Base-by-base conservation (phyloP, 2,888 invertebrate species). In the Mythimna lalbum region DNA sequence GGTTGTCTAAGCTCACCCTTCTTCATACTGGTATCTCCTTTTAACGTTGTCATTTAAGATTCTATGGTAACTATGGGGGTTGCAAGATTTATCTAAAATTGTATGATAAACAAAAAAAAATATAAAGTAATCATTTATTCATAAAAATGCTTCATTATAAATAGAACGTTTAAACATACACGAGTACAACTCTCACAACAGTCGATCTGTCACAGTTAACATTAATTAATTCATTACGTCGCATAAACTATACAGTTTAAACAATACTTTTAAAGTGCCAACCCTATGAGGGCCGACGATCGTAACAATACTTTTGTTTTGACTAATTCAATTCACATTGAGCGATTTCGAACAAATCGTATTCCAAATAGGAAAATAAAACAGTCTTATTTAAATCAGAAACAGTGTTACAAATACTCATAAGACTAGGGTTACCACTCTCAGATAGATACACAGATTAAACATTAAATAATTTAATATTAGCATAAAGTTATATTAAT, bases 61-160 rank as follows among this genome's bases (percentile, higher is more conserved):
- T 4, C 5, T 12, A 43, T 4, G 17, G 43, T 14, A 43, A 43
- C 12, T 39, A 4, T 39, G n/a, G 14, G 4, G 39, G 39, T 39
- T 10, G 14, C 3, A 14, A 14, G 39, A 4, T 43, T 2, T 14
- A 9, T 17, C 39, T 14, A 43, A 43, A 43, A 43, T 43, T 19
- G 43, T 43, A 19, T 43, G 9, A 36, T 17, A 69, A 81, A 82
- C 74, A 63, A 67, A 56, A 70, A 65, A 63, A 19, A 73, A 53
- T 82, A 78, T 85, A 86, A 81, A 87, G 85, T 90, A 89, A 90
- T 90, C 83, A 84, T 93, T 93, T 94, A 93, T 94, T 95, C 91
- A 91, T 92, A 91, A 93, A 95, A 95, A 95, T 94, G 93, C 92
- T 90, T 94, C 90, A 90, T 92, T 94, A 93, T 95, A 95, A 95